phyloP scores from a whole-genome alignment of 2,888 invertebrate genomes.

The Acronicta leporina region DNA sequence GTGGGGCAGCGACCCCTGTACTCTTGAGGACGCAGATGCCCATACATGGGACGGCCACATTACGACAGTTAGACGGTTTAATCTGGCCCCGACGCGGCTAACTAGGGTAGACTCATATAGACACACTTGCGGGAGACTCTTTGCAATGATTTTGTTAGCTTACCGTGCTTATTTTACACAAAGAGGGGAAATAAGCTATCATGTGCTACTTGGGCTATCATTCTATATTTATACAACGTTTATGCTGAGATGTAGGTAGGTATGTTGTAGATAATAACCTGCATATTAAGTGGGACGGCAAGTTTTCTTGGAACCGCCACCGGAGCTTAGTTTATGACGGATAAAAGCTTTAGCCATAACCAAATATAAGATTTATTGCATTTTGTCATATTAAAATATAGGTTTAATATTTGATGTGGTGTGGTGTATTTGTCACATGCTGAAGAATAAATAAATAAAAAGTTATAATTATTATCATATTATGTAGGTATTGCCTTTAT shows the following conservation, averaged over 20 bases:
- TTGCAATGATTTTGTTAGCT: constrained; percentile 39
- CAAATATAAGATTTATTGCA: constrained; percentile 7
- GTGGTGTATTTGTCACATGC: no score
- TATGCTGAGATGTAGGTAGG: constrained; percentile 16
- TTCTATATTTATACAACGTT: constrained; percentile 25
- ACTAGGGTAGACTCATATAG: constrained; percentile 54
- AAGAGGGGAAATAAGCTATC: constrained; percentile 43
- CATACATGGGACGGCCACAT: constrained; percentile 70
- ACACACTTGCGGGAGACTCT: constrained; percentile 47
- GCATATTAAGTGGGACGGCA: constrained; percentile 8
- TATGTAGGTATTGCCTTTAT: no score
- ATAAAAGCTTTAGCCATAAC: constrained; percentile 5
- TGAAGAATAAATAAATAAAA: no score
- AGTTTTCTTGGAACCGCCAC: constrained; percentile 16
- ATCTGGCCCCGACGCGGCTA: constrained; percentile 64
- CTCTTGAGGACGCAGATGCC: constrained; percentile 80
- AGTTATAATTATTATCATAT: no score
- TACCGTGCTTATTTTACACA: constrained; percentile 40
- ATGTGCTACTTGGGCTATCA: constrained; percentile 22
- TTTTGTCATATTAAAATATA: no score
- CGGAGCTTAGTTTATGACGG: constrained; percentile 2
- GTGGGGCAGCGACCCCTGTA: constrained; percentile 72
- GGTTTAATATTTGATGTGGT: no score
- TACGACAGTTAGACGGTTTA: constrained; percentile 68
- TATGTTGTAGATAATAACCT: background rate